Conservation (phyloP, 2,797 vertebrate genomes). For the Sciurus carolinensis region DNA sequence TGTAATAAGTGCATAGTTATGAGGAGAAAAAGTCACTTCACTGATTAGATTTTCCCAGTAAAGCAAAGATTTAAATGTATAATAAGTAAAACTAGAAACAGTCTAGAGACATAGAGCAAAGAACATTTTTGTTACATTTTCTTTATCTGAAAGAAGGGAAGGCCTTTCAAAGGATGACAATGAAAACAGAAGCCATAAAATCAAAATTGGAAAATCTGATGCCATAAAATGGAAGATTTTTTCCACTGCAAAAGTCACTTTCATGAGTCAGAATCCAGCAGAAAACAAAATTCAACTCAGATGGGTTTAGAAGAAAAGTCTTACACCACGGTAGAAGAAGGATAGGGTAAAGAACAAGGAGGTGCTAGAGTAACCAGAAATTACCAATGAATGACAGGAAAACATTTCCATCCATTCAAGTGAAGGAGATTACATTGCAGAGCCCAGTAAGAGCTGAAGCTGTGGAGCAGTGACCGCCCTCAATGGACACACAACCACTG, state of each 20-base stretch:
- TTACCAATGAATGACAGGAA: not conserved
- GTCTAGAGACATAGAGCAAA: not conserved
- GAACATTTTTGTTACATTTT: not conserved
- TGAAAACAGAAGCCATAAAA: not conserved
- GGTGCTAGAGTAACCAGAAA: not conserved
- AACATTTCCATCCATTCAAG: not conserved
- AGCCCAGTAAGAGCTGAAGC: not conserved
- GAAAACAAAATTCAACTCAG: not conserved
- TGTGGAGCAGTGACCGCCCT: not conserved
- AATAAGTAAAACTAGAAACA: conserved; percentile 50
- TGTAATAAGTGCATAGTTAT: not conserved
- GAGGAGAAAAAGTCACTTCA: not conserved
- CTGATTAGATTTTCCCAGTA: not conserved
- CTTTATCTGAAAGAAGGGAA: conserved; percentile 22
- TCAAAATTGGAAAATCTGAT: not conserved
- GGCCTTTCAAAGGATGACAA: not conserved
- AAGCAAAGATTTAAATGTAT: conserved; percentile 45
- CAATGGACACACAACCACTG: not conserved
- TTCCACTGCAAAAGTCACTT: not conserved
- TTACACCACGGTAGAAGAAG: not conserved
- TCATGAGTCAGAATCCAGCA: not conserved
- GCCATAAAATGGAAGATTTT: not conserved
- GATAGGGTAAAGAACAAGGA: not conserved
- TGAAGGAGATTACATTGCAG: not conserved
- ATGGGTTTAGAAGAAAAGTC: not conserved